Evolutionary conservation across 2,888 invertebrate species (phyloP), one percentile per base, ranked within the genome.

Genomic region (Alloscopus bannaensis): DNA sequence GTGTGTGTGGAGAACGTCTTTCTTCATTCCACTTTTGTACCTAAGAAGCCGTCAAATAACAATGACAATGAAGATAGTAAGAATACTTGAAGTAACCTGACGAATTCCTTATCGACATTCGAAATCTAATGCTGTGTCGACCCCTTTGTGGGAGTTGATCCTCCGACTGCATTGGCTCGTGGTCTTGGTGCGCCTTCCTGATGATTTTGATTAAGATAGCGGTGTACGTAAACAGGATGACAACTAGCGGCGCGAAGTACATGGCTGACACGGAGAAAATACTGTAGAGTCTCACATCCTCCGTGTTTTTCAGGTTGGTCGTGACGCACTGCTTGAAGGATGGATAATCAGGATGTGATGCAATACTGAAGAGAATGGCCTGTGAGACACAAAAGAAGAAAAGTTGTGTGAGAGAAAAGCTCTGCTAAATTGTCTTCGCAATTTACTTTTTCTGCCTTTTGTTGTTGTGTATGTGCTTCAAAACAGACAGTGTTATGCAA

Each of bases 281-380:
- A 86, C 93, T 94, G 88, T 94, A 94, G 0, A 91, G 91, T 31
- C 91, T 88, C 87, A 94, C 93, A 80, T 93, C 91, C 0, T 90
- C 89, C 0, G 89, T 89, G 11, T 91, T 90, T 0, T 91, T 88
- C 87, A 94, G 94, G 92, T 91, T 92, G 88, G 94, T 94, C 0
- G 94, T 92, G 0, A 94, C 94, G 87, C 94, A 94, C 87, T 94
- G 94, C 80, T 90, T 89, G 87, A 92, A 94, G 86, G 92, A 91
- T 0, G 91, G 91, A 76, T 91, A 90, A 0, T 88, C 86, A 0
- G 94, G 94, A 86, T 94, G 94, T 0, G 88, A 88, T 87, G 91
- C 90, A 26, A 93, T 92, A 86, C 92, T 92, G 88, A 94, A 94
- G 18, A 94, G 92, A 65, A 93, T 89, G 86, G 92, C 92, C 94